Evolutionary conservation across 2,888 invertebrate species (phyloP), one percentile per base, ranked within the genome.

Genomic region (Zaprionus bogoriensis): DNA sequence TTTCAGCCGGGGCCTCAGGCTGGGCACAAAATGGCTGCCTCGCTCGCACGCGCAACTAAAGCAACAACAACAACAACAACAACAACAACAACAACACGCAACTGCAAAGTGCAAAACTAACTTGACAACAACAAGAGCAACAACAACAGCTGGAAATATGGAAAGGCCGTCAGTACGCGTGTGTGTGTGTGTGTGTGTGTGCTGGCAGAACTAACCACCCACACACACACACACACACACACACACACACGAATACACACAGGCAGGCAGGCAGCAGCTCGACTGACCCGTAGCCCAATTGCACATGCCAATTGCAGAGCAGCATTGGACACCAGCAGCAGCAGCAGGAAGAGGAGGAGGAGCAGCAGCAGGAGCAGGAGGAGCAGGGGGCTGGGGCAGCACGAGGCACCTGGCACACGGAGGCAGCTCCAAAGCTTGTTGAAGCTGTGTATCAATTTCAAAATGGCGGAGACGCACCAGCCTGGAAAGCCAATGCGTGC

Each of bases 131-230:
- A 58, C 62, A 53, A 36, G 67, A 60, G 48, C 53, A 57, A 47
- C 60, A 64, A 78, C 84, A 84, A 84, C 78, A 84, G 62, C 76
- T 85, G 79, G 79, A 79, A 79, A 82, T 85, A 75, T 79, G 84
- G 77, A 84, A 81, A 71, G 69, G 47, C 46, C 46, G 50, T 27
- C 44, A 41, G 20, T 51, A 59, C 53, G 57, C 36, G 38, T 41
- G 22, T 27, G 20, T 25, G 19, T 22, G 50, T 25, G 25, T 19
- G 42, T 42, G 9, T 17, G 28, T 58, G 30, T 44, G 42, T 55
- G 51, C 42, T 25, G 27, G 1, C 27, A 44, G 25, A 7, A 32
- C 44, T 23, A 23, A 5, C 23, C n/a, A 25, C 6, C 50, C 25
- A 19, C 19, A 19, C 50, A 39, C 20, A 27, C 20, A 51, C 12